Conservation (phyloP, 2,797 vertebrate genomes). For the Phrynocephalus vlangalii region DNA sequence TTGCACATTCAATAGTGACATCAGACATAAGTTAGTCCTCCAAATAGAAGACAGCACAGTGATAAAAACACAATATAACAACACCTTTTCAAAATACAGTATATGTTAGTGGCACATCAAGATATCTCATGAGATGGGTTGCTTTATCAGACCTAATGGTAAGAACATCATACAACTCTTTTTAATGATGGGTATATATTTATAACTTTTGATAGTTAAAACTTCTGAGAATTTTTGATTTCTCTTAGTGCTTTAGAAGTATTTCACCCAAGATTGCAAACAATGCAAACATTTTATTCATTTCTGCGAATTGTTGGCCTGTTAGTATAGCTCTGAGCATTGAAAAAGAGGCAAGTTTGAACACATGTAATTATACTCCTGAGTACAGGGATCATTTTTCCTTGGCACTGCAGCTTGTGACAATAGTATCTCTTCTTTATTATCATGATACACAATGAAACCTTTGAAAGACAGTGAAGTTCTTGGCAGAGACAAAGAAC, state of each 20-base stretch:
- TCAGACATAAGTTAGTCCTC: not conserved
- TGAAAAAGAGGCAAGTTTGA: slow-evolving; percentile 35
- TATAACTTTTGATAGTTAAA: not conserved
- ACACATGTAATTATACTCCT: slow-evolving; percentile 47
- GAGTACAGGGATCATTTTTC: slow-evolving; percentile 32
- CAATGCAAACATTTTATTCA: not conserved
- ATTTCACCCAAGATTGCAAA: not conserved
- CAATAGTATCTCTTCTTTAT: slow-evolving; percentile 46
- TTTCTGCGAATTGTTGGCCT: not conserved
- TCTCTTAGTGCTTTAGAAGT: not conserved
- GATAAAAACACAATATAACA: no score
- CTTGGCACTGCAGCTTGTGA: slow-evolving; percentile 34
- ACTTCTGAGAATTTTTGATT: not conserved
- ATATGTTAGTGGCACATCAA: not conserved
- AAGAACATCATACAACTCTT: not conserved
- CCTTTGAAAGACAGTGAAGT: slow-evolving; percentile 32
- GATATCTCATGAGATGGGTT: not conserved
- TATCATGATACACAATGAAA: slow-evolving; percentile 29
- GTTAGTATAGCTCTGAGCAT: slow-evolving; percentile 8
- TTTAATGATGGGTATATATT: not conserved
- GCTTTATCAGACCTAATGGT: not conserved
- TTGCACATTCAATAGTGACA: not conserved
- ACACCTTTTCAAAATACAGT: no score
- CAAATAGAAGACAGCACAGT: not conserved
- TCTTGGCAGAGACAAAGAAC: slow-evolving; percentile 20